Base-by-base conservation (phyloP, 2,113 vertebrate genomes). In the Hystrix cristata region DNA sequence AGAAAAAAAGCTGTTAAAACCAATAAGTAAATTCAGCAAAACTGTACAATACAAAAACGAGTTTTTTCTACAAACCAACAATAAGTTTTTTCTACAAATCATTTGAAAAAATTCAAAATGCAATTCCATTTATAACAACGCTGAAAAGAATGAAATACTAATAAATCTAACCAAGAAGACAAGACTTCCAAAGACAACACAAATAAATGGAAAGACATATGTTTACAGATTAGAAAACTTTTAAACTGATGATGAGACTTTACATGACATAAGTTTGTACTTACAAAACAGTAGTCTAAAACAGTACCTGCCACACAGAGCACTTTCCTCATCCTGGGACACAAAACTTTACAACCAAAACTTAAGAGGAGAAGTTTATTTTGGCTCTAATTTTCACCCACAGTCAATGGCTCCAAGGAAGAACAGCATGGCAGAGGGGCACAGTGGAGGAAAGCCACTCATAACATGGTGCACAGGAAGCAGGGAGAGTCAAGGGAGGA, bases 241-340 rank as follows among this genome's bases (percentile, higher is more conserved):
- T 43, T 21, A 72, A 72, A 1, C 46, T 25, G 21, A 72, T 43
- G 34, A 51, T 18, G 5, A 38, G 29, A 80, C 29, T 46, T 34
- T 34, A 43, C 27, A 55, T 38, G 3, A 74, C n/a, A 53, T 79
- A 92, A 87, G 13, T 14, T 12, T 38, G 5, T 34, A 83, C 19
- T 86, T 72, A 95, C 31, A 88, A 95, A 65, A 51, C 16, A 69
- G 31, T 67, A 67, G 19, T 67, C 51, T 84, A 78, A 65, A 88
- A 92, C 5, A 53, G 27, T 60, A 79, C 25, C 9, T 79, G 51
- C 27, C 25, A 89, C 38, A 60, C 6, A 87, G 19, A 46, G 46
- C 21, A 74, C 71, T 74, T 74, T 46, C 18, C 71, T 23, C 71
- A 12, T 72, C n/a, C n/a, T 71, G n/a, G 18, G 18, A 38, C 71